Base-by-base conservation (phyloP, 2,797 vertebrate genomes). In the Sebastes diploproa region DNA sequence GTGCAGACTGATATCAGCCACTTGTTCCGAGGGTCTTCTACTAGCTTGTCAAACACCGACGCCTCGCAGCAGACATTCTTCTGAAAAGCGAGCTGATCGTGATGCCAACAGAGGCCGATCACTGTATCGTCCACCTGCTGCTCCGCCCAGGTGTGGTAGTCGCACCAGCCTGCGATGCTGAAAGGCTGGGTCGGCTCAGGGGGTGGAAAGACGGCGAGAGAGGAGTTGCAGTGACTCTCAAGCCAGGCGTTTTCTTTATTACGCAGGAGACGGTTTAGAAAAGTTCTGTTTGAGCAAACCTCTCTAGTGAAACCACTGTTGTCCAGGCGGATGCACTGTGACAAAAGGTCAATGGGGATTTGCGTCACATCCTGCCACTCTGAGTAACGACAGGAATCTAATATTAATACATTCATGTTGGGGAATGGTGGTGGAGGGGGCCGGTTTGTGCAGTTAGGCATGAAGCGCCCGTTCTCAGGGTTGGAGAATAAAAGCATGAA, bases 81-180 rank as follows among this genome's bases (percentile, higher is more conserved):
- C 67, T 89, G 80, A 85, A 97, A 97, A 36, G 79, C 75, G 3
- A 25, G 25, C 82, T 91, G 83, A 82, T 97, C 95, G 0, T 88
- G 30, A 38, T 91, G 91, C 96, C 95, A 96, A 55, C 96, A 97
- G 36, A 96, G 82, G 5, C 88, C 95, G 0, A 96, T 86, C 61
- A 96, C 92, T 1, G 95, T 93, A 0, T 90, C 85, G 62, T 96
- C 95, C 78, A 96, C 92, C 4, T 38, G 12, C 4, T 63, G 77
- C 1, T 69, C 22, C 32, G 52, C 75, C 96, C 96, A 96, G 0
- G 71, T 78, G 10, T 81, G 27, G 83, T 96, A 96, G 86, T 93
- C 83, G 20, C 96, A 96, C 95, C 94, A 95, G 54, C 70, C 78
- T 0, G 50, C 16, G 4, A 88, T 83, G 81, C 32, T 72, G 38